A percentile compares a stretch with the other conserved stretches of the same genome.
phyloP scores from a whole-genome alignment of 1,140 invertebrate species.

The Caerostris darwini region DNA sequence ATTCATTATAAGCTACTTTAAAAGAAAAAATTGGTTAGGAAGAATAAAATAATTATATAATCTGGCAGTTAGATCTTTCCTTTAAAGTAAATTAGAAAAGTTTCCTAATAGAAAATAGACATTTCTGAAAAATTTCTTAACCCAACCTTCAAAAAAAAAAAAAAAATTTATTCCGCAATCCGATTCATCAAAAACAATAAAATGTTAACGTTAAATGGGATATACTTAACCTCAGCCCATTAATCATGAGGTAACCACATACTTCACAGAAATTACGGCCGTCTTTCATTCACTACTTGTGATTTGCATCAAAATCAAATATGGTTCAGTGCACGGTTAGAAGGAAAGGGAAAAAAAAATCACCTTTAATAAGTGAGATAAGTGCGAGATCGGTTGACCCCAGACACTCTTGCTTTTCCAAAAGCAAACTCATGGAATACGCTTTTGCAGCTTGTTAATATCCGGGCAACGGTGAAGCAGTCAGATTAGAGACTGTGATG shows the following conservation, averaged over 20 bases:
- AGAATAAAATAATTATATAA: no score
- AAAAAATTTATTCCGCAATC: background rate
- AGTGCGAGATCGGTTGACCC: constrained; percentile 39
- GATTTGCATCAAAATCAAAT: constrained; percentile 55
- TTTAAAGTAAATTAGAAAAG: no score
- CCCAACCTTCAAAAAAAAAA: no score
- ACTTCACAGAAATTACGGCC: constrained; percentile 37
- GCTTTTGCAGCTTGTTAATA: constrained; percentile 39
- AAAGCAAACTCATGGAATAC: constrained; percentile 7
- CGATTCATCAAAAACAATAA: constrained; percentile 55
- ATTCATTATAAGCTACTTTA: no score
- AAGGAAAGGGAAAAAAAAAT: background rate
- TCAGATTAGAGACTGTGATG: constrained; percentile 27
- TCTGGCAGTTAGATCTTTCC: no score
- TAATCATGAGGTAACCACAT: constrained; percentile 35
- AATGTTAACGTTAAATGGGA: constrained; percentile 43
- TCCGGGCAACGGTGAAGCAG: background rate
- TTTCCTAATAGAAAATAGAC: no score
- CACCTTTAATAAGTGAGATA: background rate
- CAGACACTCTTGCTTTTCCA: constrained; percentile 28
- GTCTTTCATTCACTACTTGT: constrained; percentile 25
- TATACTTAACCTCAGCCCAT: constrained; percentile 41
- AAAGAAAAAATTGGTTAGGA: no score
- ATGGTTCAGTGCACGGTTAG: constrained; percentile 18
- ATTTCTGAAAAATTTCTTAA: no score